Conservation (phyloP, 2,797 vertebrate species). For the Helarctos malayanus region DNA sequence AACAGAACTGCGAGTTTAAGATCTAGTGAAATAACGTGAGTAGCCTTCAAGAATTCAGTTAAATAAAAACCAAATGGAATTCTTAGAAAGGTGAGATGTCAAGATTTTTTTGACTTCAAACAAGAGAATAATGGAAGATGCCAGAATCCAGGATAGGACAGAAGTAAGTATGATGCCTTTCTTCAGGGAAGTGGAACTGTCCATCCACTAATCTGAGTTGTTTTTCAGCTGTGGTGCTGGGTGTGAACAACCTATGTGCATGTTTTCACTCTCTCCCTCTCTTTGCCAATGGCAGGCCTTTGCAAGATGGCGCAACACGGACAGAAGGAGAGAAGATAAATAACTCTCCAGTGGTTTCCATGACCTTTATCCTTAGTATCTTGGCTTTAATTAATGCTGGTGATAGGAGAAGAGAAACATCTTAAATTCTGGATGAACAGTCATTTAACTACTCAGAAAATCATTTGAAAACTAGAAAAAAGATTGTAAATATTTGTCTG, state of each 20-base stretch:
- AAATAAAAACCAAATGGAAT: not conserved
- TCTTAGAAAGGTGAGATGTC: not conserved
- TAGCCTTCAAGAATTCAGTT: not conserved
- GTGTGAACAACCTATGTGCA: not conserved
- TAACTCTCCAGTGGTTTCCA: not conserved
- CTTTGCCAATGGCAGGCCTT: not conserved
- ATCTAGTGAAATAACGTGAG: not conserved
- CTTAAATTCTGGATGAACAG: constrained; percentile 21
- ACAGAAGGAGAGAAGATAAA: not conserved
- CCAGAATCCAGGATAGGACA: not conserved
- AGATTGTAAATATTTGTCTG: not conserved
- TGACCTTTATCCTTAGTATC: constrained; percentile 16
- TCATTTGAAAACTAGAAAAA: constrained; percentile 32
- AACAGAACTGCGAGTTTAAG: not conserved
- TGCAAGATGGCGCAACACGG: not conserved
- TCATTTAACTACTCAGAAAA: constrained; percentile 46
- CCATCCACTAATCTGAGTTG: not conserved
- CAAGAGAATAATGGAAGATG: not conserved
- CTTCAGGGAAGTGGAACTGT: not conserved
- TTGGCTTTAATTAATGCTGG: constrained; percentile 24
- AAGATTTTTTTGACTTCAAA: not conserved
- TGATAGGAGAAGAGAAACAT: not conserved
- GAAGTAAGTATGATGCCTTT: not conserved
- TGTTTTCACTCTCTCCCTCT: not conserved
- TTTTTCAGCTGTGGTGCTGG: not conserved